Base-by-base conservation (phyloP, 1,140 invertebrate genomes). In the Drosophila kepulauana region DNA sequence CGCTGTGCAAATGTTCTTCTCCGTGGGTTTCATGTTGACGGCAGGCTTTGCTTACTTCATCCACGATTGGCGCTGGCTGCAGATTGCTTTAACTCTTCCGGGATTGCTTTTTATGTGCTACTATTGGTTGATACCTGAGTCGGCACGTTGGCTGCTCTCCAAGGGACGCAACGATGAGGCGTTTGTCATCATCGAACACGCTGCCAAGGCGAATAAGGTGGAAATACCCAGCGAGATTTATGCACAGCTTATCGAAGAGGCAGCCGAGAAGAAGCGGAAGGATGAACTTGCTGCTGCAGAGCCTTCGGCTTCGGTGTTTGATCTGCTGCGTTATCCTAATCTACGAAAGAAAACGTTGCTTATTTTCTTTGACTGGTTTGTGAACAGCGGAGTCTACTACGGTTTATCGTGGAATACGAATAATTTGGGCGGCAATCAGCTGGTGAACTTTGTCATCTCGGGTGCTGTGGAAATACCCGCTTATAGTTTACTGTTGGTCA, bases 51-150 rank as follows among this genome's bases (percentile, higher is more conserved):
- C 96, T 1, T 97, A 96, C 92, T 94, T 95, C 48, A 94, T 98
- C 38, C 94, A 93, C 15, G 94, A 97, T 70, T 98, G 97, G 97
- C 93, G 96, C 79, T 94, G 93, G 76, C 93, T 97, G 48, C 95
- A 97, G 92, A 94, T 97, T 11, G 95, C 95, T 4, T 93, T 97
- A 6, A 96, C 96, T 1, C 48, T 95, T 11, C 95, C 96, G 0
- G 96, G 96, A 65, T 73, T 97, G 10, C 85, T 95, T 1, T 96
- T 98, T 75, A 93, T 97, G 13, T 91, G 94, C 48, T 97, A 97
- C 85, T 97, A 96, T 92, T 98, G 97, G 97, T 95, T 97, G 68
- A 95, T 97, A 82, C 97, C 97, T 1, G 97, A 97, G 93, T 97
- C 96, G 5, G 95, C 96, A 0, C 94, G 97, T 64, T 98, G 97